Conservation (phyloP, 2,888 invertebrate species). For the Parasteatoda lunata region DNA sequence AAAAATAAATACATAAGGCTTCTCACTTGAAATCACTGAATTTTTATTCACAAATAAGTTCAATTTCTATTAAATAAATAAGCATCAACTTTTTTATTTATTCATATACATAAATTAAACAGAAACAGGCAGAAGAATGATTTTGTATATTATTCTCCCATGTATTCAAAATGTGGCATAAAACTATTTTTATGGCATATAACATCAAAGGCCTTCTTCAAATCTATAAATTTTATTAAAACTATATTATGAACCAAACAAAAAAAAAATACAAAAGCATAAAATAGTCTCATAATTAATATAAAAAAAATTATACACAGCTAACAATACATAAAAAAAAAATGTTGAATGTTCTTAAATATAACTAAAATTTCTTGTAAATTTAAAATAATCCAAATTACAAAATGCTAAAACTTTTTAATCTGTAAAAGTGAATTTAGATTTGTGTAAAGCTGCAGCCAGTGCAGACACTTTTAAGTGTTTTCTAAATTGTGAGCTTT, state of each 20-base stretch:
- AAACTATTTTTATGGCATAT: constrained; percentile 3
- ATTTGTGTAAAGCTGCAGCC: constrained; percentile 35
- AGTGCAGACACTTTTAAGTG: constrained; percentile 27
- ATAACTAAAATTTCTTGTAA: no score
- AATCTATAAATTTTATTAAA: background rate
- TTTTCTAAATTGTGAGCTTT: background rate
- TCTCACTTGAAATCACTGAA: constrained; percentile 5
- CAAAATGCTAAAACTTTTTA: background rate
- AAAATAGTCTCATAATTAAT: background rate
- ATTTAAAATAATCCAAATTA: no score
- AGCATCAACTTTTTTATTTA: constrained; percentile 17
- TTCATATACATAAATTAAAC: constrained; percentile 20
- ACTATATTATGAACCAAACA: background rate
- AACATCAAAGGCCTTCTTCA: background rate
- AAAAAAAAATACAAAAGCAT: background rate
- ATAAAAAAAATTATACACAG: background rate
- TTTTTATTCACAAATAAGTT: constrained; percentile 36
- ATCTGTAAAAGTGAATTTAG: background rate
- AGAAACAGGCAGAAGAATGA: constrained; percentile 11
- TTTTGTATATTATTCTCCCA: background rate
- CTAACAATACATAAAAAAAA: background rate
- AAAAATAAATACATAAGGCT: constrained; percentile 28
- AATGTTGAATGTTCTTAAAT: no score
- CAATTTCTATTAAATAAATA: constrained; percentile 38
- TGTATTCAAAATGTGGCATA: background rate